Base-by-base conservation (phyloP, 2,113 vertebrate species). In the Motacilla tschutschensis region DNA sequence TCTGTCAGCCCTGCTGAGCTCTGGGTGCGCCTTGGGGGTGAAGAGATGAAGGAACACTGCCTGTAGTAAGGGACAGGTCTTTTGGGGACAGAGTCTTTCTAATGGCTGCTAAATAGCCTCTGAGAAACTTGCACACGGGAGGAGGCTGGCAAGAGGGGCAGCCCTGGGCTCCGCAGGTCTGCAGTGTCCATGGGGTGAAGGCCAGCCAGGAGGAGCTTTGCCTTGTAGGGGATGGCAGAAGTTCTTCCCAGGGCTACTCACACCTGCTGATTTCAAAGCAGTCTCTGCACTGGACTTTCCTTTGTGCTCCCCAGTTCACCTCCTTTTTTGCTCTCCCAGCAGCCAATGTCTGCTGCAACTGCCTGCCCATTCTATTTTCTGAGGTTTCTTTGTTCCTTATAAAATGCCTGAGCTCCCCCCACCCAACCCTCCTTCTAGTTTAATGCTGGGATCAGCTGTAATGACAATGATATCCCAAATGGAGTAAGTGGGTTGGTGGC, bases 171-270 rank as follows among this genome's bases (percentile, higher is more conserved):
- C 20, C 0, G 0, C 21, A n/a, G 40, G 19, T 28, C 20, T 72
- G 14, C 6, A 4, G 0, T 21, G 10, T 26, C 20, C 0, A 0
- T n/a, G 57, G 41, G 19, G 15, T 1, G 0, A 46, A 63, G 38
- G 44, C 29, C 0, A 1, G 15, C 36, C 29, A 1, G 24, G 10
- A 65, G 48, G 29, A 55, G 14, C 25, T 10, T 22, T 55, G 16
- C 6, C 5, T 28, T 29, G 21, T 11, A 36, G 8, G 29, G 35
- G 1, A 13, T n/a, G 31, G 9, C 18, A 18, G 5, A 59, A 29
- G 17, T 6, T 12, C 43, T 51, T 81, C 21, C 8, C 14, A 31
- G 21, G 29, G 5, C 17, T 5, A 6, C 36, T 53, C 8, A 16
- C 4, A 40, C 9, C 28, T 57, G 7, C 26, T 5, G 10, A 10